A percentile compares a stretch with the other conserved stretches of the same genome.
phyloP scores from a whole-genome alignment of 2,113 vertebrate genomes.

The Arvicanthis niloticus region DNA sequence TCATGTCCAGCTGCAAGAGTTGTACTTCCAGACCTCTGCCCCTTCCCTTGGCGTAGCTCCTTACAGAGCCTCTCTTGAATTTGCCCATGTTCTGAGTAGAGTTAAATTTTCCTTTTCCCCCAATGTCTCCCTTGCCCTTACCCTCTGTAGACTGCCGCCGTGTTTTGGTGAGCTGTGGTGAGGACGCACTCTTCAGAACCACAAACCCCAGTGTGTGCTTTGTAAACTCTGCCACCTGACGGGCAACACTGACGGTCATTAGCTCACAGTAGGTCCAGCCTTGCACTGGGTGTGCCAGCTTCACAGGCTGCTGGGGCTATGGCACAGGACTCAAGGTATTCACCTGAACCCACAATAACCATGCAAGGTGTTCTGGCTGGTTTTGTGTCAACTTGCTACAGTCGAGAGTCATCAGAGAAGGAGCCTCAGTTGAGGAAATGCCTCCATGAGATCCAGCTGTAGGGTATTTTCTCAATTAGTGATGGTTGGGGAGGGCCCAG shows the following conservation, averaged over 20 bases:
- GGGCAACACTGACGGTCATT: background rate
- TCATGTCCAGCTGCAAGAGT: background rate
- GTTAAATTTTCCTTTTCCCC: background rate
- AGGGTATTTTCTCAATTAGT: background rate
- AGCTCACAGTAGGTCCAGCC: background rate
- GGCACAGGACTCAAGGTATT: background rate
- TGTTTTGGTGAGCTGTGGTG: too few species aligned
- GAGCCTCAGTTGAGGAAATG: background rate
- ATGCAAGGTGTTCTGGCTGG: background rate
- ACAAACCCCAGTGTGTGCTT: background rate
- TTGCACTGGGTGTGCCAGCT: background rate
- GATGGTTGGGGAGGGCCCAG: background rate
- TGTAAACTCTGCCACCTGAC: background rate
- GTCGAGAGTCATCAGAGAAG: background rate
- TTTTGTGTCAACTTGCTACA: background rate
- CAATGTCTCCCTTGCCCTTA: background rate
- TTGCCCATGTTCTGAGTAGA: background rate
- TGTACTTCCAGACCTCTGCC: background rate
- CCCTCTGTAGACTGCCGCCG: background rate
- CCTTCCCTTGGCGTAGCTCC: background rate
- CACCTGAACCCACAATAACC: background rate
- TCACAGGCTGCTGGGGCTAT: background rate
- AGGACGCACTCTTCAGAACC: background rate
- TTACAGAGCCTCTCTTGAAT: background rate
- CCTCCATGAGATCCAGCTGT: background rate